Conservation (phyloP, 1,140 invertebrate species). For the Drosophila leontia region DNA sequence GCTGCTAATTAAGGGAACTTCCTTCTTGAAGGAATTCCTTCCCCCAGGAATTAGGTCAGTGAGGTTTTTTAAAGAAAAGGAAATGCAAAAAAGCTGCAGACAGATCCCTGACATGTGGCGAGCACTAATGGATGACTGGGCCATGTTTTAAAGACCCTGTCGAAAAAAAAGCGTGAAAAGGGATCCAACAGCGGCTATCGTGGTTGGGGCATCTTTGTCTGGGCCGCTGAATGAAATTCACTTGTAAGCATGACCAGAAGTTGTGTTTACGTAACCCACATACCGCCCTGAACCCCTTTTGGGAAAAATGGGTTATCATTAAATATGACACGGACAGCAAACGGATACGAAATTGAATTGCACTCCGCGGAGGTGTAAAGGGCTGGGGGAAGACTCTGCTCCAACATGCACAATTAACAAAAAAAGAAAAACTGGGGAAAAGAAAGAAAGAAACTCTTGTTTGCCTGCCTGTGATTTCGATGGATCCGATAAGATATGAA, state of each 20-base stretch:
- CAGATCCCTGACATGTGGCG: slow-evolving; percentile 62
- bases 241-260: slow-evolving; percentile 62
- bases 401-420: slow-evolving; percentile 52
- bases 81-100: slow-evolving; percentile 49
- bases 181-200: slow-evolving; percentile 38
- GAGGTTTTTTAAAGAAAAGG: slow-evolving; percentile 14
- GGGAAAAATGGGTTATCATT: slow-evolving; percentile 71
- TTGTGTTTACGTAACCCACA: slow-evolving; percentile 71
- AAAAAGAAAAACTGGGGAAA: background rate
- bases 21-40: slow-evolving; percentile 14
- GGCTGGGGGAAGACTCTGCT: slow-evolving; percentile 6
- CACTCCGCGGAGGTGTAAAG: slow-evolving; percentile 50
- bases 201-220: slow-evolving; percentile 42
- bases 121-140: slow-evolving; percentile 22
- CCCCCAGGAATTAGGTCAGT: slow-evolving; percentile 51
- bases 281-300: slow-evolving; percentile 44
- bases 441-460: slow-evolving; percentile 34
- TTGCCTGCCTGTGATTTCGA: slow-evolving; percentile 45
- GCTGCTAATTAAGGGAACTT: slow-evolving; percentile 39
- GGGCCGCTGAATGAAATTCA: slow-evolving; percentile 56
- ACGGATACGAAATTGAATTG: slow-evolving; percentile 42
- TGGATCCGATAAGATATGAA: slow-evolving; percentile 39
- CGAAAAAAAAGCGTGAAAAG: slow-evolving; percentile 15
- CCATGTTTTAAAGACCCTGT: slow-evolving; percentile 2
- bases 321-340: slow-evolving; percentile 52